Base-by-base conservation (phyloP, 1,140 invertebrate genomes). In the Luehdorfia chinensis region DNA sequence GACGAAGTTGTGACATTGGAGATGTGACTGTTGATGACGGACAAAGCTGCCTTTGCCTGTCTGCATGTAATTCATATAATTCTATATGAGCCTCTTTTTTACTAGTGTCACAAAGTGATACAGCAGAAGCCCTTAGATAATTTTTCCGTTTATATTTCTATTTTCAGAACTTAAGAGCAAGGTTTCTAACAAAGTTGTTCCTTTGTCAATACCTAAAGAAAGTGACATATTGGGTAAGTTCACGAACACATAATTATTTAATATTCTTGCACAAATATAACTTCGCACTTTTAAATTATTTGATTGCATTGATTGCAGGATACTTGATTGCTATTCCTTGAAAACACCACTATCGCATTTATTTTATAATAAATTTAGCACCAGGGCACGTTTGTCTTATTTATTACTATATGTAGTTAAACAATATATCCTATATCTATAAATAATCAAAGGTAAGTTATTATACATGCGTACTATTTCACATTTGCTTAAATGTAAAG, bases 261-360 rank as follows among this genome's bases (percentile, higher is more conserved):
- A n/a, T n/a, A n/a, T n/a, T n/a, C n/a, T n/a, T n/a, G n/a, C n/a
- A n/a, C n/a, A n/a, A n/a, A n/a, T n/a, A n/a, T n/a, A n/a, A n/a
- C n/a, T n/a, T n/a, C n/a, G n/a, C n/a, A n/a, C n/a, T n/a, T n/a
- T n/a, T n/a, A n/a, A n/a, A n/a, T n/a, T n/a, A n/a, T n/a, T n/a
- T n/a, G n/a, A n/a, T n/a, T n/a, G n/a, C n/a, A n/a, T 21, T 21
- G 19, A 3, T 21, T 21, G 18, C 76, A 84, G 80, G 77, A 66
- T 84, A 81, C 54, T 11, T 84, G 43, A 63, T 84, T 37, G 71
- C 62, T 54, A 59, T 81, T 57, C 53, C 63, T 51, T 45, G 55
- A 55, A 50, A 59, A 55, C 50, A 59, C 34, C 64, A 67, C 63
- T 61, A 32, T 68, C 45, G 58, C 62, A 65, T 58, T 33, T 45